These are phyloP conservation scores for Chauna torquata DNA, from an alignment of 2,113 vertebrate genomes.

Conservation along the genomic window DNA sequence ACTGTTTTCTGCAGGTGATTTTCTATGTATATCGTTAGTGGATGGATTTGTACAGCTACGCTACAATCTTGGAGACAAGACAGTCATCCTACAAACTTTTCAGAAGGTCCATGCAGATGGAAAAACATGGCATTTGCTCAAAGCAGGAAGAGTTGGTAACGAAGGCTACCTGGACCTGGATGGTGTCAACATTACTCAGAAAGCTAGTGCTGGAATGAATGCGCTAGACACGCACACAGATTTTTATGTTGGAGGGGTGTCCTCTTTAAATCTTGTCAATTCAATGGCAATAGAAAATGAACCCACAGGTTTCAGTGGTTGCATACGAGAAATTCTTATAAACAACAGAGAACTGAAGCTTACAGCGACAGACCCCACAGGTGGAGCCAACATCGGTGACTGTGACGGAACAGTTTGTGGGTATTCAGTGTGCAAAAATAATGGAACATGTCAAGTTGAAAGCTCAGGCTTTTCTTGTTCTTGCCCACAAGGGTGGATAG, in stretches of 20 bases:
- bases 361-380: conserved; percentile 75
- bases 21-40: conserved; percentile 83
- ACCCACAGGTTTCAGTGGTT: conserved; percentile 80
- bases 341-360: conserved; percentile 82
- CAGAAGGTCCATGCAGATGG: conserved; percentile 61
- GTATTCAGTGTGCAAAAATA: conserved; percentile 83
- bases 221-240: conserved; percentile 78
- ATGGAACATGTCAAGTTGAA: conserved; percentile 71
- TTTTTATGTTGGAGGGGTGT: conserved; percentile 85
- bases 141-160: conserved; percentile 78
- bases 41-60: conserved; percentile 81
- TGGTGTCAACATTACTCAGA: conserved; percentile 64
- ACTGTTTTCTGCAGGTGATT: conserved; percentile 81
- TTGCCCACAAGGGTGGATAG: conserved; percentile 77
- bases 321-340: conserved; percentile 78
- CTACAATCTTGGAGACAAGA: conserved; percentile 84
- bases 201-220: conserved; percentile 73
- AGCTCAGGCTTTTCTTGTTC: conserved; percentile 73
- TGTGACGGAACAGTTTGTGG: conserved; percentile 87
- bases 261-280: conserved; percentile 76
- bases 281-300: conserved; percentile 75
- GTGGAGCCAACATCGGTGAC: conserved; percentile 84
- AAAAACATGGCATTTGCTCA: conserved; percentile 79
- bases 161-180: conserved; percentile 82
- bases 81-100: conserved; percentile 71